Evolutionary conservation across 2,797 vertebrate genomes (phyloP).

Genomic region (Xenops minutus): DNA sequence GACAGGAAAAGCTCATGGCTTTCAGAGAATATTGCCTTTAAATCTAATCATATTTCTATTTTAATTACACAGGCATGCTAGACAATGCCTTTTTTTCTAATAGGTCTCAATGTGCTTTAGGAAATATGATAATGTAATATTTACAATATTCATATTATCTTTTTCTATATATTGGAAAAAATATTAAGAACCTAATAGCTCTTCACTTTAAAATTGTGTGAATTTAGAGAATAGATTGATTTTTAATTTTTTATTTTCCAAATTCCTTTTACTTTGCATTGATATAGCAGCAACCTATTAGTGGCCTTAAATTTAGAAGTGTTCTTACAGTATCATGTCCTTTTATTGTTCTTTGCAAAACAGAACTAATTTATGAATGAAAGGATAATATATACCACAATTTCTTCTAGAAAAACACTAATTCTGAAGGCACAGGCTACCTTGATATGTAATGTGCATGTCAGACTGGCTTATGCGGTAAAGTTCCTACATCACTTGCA

Average conservation of each 20-base stretch:
- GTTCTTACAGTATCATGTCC: background rate
- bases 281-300: background rate
- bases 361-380: background rate
- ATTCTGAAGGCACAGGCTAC: background rate
- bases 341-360: background rate
- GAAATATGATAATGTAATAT: background rate
- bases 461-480: background rate
- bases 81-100: background rate
- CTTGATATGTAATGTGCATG: background rate
- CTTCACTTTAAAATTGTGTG: background rate
- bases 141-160: background rate
- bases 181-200: background rate
- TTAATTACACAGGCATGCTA: background rate
- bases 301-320: background rate
- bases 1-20: background rate
- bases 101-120: background rate
- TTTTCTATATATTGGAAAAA: background rate
- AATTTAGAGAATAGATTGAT: background rate
- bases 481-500: background rate
- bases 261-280: background rate
- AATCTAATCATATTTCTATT: constrained; percentile 17
- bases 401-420: background rate
- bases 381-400: background rate
- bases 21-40: background rate
- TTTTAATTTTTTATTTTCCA: background rate